Percentiles rank a stretch among this genome's conserved stretches.
phyloP scores from a whole-genome alignment of 2,888 invertebrate genomes.

The Steinernema carpocapsae region DNA sequence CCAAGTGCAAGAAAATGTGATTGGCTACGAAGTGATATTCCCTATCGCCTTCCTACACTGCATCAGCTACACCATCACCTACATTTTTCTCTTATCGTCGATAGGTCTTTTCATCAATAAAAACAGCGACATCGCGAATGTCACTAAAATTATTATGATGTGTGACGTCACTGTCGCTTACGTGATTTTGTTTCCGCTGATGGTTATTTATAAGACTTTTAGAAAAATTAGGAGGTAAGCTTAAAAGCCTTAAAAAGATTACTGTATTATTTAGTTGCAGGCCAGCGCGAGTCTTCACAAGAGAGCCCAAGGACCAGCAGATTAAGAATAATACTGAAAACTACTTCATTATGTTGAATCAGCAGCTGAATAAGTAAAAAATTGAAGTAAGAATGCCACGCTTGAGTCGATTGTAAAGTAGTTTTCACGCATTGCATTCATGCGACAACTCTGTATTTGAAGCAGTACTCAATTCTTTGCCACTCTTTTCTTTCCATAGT shows the following conservation, averaged over 20 bases:
- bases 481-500: too few relatives aligned
- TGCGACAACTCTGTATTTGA: too few relatives aligned
- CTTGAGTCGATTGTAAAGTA: too few relatives aligned
- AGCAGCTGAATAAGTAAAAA: not conserved
- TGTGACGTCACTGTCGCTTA: slow-evolving; percentile 18
- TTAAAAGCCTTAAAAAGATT: not conserved
- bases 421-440: too few relatives aligned
- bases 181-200: not conserved
- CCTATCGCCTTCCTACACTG: slow-evolving; percentile 18
- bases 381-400: not conserved
- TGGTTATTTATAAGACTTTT: not conserved
- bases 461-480: too few relatives aligned
- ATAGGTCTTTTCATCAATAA: not conserved
- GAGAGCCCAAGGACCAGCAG: slow-evolving; percentile 4
- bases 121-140: not conserved
- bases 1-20: not conserved
- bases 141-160: not conserved
- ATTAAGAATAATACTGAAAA: not conserved
- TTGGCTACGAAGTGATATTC: not conserved
- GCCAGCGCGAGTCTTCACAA: not conserved
- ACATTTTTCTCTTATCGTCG: not conserved
- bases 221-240: not conserved
- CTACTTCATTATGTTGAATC: not conserved
- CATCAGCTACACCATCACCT: slow-evolving; percentile 16
- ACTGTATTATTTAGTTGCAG: not conserved